phyloP scores from a whole-genome alignment of 2,888 invertebrate genomes.

The Erpobdella octoculata region DNA sequence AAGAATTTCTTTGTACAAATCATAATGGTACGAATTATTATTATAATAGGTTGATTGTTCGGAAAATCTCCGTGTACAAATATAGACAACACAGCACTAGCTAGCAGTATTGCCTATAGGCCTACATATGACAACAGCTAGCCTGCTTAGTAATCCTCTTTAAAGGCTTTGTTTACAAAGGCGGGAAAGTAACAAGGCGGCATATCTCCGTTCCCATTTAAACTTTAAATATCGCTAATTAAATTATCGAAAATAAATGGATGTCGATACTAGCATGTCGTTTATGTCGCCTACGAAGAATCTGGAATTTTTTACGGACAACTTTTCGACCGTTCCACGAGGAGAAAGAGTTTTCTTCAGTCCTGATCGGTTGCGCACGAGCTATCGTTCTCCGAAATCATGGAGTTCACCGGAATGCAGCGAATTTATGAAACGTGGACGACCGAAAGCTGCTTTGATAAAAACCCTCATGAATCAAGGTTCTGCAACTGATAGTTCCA shows the following conservation, averaged over 20 bases:
- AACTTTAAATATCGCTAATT: background rate
- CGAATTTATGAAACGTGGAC: conserved; percentile 54
- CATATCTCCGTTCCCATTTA: background rate
- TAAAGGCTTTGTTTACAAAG: conserved; percentile 6
- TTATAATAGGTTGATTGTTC: too few relatives aligned
- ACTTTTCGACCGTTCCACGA: background rate
- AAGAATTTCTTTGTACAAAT: too few relatives aligned
- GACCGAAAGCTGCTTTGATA: conserved; percentile 66
- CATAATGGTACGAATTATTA: too few relatives aligned
- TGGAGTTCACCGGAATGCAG: conserved; percentile 17
- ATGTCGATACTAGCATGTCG: background rate
- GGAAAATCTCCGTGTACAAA: too few relatives aligned
- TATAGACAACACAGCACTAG: too few relatives aligned
- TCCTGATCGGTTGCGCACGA: conserved; percentile 9
- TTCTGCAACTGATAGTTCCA: conserved; percentile 44
- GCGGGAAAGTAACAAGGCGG: background rate
- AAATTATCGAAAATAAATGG: background rate
- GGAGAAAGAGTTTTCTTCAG: conserved; percentile 1
- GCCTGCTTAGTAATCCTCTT: conserved; percentile 1
- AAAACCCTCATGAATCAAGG: conserved; percentile 65
- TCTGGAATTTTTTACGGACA: background rate
- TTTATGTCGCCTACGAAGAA: conserved; percentile 10
- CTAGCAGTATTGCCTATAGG: too few relatives aligned
- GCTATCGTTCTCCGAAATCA: conserved; percentile 4
- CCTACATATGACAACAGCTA: too few relatives aligned